phyloP scores from a whole-genome alignment of 2,113 vertebrate species.

The Ictalurus punctatus region DNA sequence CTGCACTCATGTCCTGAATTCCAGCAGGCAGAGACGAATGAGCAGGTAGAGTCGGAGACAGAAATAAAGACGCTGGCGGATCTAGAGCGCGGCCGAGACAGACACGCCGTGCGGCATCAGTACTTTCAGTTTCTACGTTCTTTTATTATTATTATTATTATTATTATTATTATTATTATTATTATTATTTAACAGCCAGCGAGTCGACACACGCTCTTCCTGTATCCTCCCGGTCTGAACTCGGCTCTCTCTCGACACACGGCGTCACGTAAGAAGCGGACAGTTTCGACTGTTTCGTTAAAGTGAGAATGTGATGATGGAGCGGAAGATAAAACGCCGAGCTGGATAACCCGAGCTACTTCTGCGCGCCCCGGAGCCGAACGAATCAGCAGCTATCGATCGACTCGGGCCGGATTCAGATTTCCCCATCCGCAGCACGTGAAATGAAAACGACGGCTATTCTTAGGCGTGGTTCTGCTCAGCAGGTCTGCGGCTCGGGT shows the following conservation, averaged over 20 bases:
- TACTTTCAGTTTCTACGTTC: background rate
- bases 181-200: background rate
- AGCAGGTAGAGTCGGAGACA: no score
- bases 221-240: no score
- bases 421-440: background rate
- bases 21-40: background rate
- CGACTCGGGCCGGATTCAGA: background rate
- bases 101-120: background rate
- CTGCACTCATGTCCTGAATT: background rate
- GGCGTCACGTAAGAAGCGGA: background rate
- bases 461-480: background rate
- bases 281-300: fast-evolving
- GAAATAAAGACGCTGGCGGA: background rate
- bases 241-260: background rate
- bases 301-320: background rate
- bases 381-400: background rate
- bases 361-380: background rate
- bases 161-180: background rate
- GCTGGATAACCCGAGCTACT: background rate
- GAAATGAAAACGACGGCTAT: background rate
- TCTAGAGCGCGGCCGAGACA: background rate
- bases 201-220: background rate
- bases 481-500: background rate
- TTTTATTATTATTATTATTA: background rate
- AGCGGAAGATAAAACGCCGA: background rate